Conservation (phyloP, 1,140 invertebrate species). For the Procambarus clarkii region DNA sequence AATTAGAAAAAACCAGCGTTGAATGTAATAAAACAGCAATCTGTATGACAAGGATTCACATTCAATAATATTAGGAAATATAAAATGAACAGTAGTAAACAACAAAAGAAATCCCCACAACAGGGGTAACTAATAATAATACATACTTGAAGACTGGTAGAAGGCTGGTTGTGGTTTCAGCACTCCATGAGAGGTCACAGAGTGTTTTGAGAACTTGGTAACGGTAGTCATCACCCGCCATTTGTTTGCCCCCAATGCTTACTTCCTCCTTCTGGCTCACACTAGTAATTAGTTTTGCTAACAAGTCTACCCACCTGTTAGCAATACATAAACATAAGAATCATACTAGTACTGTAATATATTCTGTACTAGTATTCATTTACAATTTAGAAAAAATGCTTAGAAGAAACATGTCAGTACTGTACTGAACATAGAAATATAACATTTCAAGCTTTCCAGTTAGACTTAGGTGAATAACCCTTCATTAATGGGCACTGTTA, state of each 20-base stretch:
- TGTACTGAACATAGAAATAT: background rate
- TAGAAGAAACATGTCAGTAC: too few relatives aligned
- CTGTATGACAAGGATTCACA: too few relatives aligned
- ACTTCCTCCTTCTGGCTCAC: slow-evolving; percentile 48
- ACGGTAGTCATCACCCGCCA: slow-evolving; percentile 58
- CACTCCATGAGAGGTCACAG: slow-evolving; percentile 59
- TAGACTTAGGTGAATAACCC: too few relatives aligned
- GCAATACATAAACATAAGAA: background rate
- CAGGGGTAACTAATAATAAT: background rate
- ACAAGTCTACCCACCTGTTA: slow-evolving; percentile 61
- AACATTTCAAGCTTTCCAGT: too few relatives aligned
- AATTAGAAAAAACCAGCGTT: too few relatives aligned
- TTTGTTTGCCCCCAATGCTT: slow-evolving; percentile 32
- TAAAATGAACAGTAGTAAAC: too few relatives aligned
- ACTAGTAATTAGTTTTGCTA: slow-evolving; percentile 53
- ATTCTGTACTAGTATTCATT: background rate
- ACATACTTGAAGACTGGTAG: slow-evolving; percentile 62
- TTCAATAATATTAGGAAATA: too few relatives aligned
- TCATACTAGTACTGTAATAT: background rate
- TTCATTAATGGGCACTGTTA: too few relatives aligned
- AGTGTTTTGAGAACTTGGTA: slow-evolving; percentile 57
- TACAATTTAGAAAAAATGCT: background rate
- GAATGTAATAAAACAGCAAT: too few relatives aligned
- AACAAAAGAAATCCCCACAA: too few relatives aligned
- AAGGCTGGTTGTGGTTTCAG: slow-evolving; percentile 53